Conservation (phyloP, 2,888 invertebrate species). For the Lithophane socia region DNA sequence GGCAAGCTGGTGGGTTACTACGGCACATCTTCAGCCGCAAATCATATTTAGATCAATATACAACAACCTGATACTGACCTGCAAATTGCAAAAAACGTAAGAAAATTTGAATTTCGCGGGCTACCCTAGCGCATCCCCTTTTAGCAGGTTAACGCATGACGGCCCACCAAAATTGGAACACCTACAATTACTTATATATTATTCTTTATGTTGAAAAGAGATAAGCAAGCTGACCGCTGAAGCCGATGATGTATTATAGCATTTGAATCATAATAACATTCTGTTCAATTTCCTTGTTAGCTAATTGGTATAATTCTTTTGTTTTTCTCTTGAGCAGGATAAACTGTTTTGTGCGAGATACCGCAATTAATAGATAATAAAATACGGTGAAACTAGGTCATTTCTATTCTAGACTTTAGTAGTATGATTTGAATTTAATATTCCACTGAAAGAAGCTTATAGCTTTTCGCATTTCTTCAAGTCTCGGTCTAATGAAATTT, state of each 20-base stretch:
- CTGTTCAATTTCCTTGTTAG: neutral
- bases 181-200: too few relatives aligned
- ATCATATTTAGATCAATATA: too few relatives aligned
- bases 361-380: neutral
- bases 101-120: too few relatives aligned
- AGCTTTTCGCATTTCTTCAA: slow-evolving; percentile 1
- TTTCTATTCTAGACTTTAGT: neutral
- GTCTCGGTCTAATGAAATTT: neutral
- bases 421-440: neutral
- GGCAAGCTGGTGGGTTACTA: too few relatives aligned
- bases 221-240: too few relatives aligned
- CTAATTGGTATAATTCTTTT: neutral
- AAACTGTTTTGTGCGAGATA: neutral
- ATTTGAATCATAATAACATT: neutral
- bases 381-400: neutral
- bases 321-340: neutral
- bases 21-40: too few relatives aligned
- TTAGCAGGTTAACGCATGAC: too few relatives aligned
- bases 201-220: too few relatives aligned
- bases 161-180: too few relatives aligned
- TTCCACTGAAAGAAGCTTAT: neutral
- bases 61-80: too few relatives aligned
- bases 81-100: too few relatives aligned
- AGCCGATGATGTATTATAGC: neutral
- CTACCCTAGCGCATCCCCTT: too few relatives aligned